These are phyloP conservation scores for Plutomurus gul DNA, from an alignment of 1,140 invertebrate genomes.

Conservation along the genomic window DNA sequence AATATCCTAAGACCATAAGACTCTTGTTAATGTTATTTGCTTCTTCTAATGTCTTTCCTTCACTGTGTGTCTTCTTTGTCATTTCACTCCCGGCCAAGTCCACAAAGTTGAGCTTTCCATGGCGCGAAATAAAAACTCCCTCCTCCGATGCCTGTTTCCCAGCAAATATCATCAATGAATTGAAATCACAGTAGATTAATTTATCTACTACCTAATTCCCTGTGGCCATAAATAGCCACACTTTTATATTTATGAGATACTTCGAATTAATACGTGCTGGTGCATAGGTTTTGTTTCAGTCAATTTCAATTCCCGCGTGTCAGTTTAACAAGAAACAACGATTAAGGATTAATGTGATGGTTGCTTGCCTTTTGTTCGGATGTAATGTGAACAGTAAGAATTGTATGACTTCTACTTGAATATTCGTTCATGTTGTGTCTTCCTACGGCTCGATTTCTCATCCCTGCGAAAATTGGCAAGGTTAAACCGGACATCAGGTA, in stretches of 20 bases:
- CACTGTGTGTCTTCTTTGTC: slow-evolving; percentile 89
- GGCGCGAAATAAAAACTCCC: slow-evolving; percentile 79
- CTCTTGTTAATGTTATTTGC: slow-evolving; percentile 97
- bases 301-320: too few relatives aligned
- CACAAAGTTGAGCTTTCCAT: slow-evolving; percentile 93
- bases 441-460: slow-evolving; percentile 82
- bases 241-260: slow-evolving; percentile 8
- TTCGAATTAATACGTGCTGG: background rate
- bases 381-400: slow-evolving; percentile 83
- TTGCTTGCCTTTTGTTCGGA: slow-evolving; percentile 74
- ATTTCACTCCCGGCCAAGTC: slow-evolving; percentile 93
- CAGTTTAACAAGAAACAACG: too few relatives aligned
- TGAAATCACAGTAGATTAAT: background rate
- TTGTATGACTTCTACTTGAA: slow-evolving; percentile 92
- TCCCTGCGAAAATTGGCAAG: slow-evolving; percentile 69
- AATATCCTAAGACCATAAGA: slow-evolving; percentile 92
- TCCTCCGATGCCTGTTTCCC: slow-evolving; percentile 66
- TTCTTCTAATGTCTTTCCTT: slow-evolving; percentile 86
- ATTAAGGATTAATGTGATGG: background rate
- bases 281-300: too few relatives aligned
- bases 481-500: too few relatives aligned
- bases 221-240: too few relatives aligned
- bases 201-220: background rate
- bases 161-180: background rate
- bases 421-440: slow-evolving; percentile 95